Evolutionary conservation across 1,140 invertebrate genomes (phyloP), one percentile per base, ranked within the genome.

Genomic region (Papilio machaon): DNA sequence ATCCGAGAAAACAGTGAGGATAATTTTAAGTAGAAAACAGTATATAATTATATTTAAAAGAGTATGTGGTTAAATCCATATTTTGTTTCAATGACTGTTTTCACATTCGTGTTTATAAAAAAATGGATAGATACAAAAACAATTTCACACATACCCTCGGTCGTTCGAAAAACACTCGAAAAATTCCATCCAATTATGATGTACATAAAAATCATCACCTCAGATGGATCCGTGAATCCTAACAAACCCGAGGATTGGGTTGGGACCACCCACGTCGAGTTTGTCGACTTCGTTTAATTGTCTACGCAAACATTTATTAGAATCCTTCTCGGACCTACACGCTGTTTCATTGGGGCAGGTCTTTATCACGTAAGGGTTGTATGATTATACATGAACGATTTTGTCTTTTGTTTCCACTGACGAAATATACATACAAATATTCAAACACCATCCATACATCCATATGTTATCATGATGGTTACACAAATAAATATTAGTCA

Each of bases 211-310:
- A 84, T 82, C 79, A 82, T 81, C 60, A 82, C 78, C 49, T 80
- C 46, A 60, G 23, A 84, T 85, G 49, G n/a, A 79, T 83, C 83
- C 82, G 83, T 81, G 83, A 85, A 80, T 82, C 82, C 83, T 81
- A 81, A 84, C 83, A 83, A 70, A 83, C 79, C 52, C 60, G 30
- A 58, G 78, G 35, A 43, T 49, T 46, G 46, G 74, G 74, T 19
- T n/a, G 46, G 19, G 91, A 85, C 92, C 92, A 94, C 92, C 90
- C 91, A 92, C 87, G 82, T 60, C 35, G 47, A 91, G 81, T 91
- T 91, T 87, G 79, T 82, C 83, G 88, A 89, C 85, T 86, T 88
- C 84, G 85, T 92, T 92, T 92, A 91, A 91, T 92, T 90, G 90
- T 85, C 83, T 87, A 88, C 80, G 82, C 87, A 90, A 92, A 92